phyloP scores from a whole-genome alignment of 2,888 invertebrate genomes.

The Lasiommata megera region DNA sequence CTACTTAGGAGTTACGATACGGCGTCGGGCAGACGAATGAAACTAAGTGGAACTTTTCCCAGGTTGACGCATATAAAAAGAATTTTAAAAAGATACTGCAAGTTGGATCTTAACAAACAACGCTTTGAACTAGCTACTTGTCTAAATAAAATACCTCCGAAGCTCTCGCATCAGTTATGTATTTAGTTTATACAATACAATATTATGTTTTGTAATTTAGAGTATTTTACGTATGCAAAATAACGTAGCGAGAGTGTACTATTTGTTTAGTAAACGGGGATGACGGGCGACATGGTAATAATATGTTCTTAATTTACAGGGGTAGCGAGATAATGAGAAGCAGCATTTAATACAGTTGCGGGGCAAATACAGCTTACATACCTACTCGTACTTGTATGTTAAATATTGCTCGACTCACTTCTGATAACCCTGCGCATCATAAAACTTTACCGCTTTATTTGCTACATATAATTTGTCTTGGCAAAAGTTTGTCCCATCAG shows the following conservation, averaged over 20 bases:
- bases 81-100: slow-evolving; percentile 66
- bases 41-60: slow-evolving; percentile 75
- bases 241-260: background rate
- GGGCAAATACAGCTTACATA: slow-evolving; percentile 49
- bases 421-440: slow-evolving; percentile 73
- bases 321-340: slow-evolving; percentile 56
- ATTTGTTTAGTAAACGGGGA: slow-evolving; percentile 19
- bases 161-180: slow-evolving; percentile 1
- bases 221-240: background rate
- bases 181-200: background rate
- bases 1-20: slow-evolving; percentile 62
- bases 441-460: slow-evolving; percentile 62
- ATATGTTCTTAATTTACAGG: slow-evolving; percentile 57
- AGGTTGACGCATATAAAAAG: slow-evolving; percentile 70
- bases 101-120: slow-evolving; percentile 54
- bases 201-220: background rate
- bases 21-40: slow-evolving; percentile 52
- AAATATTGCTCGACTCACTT: slow-evolving; percentile 54
- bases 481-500: slow-evolving; percentile 61
- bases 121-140: slow-evolving; percentile 33
- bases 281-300: slow-evolving; percentile 31
- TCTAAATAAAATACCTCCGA: slow-evolving; percentile 8
- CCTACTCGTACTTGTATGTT: slow-evolving; percentile 53
- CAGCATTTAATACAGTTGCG: slow-evolving; percentile 55
- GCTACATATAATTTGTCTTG: slow-evolving; percentile 70